Evolutionary conservation across 1,140 invertebrate species (phyloP).

Genomic region (Drosophila prosaltans): DNA sequence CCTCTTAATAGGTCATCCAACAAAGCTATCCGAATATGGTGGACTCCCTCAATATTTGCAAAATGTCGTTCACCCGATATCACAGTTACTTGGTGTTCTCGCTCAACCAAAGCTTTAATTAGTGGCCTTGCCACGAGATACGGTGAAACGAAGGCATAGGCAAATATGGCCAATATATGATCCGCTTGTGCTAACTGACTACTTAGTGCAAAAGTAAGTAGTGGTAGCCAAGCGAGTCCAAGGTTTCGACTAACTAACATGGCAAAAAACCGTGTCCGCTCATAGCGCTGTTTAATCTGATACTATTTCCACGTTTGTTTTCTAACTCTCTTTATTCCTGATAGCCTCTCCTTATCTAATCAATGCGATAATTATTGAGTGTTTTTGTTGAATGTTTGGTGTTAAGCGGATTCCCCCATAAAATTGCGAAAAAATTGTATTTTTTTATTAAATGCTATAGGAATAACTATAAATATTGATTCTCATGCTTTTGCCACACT

Average conservation of each 20-base stretch:
- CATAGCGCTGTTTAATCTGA: background rate
- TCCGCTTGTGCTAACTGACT: background rate
- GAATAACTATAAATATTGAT: too few species aligned
- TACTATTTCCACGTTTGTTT: background rate
- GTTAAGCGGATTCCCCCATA: background rate
- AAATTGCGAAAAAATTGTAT: too few species aligned
- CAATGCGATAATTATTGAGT: background rate
- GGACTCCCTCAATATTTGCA: background rate
- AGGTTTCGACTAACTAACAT: background rate
- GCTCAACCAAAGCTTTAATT: background rate
- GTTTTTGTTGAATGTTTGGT: background rate
- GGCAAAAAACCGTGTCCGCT: background rate
- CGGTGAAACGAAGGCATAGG: background rate
- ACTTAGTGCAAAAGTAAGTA: background rate
- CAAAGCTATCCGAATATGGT: background rate
- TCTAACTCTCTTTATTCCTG: background rate
- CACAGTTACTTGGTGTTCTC: slow-evolving; percentile 3
- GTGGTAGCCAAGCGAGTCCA: background rate
- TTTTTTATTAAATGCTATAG: too few species aligned
- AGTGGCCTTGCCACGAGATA: background rate
- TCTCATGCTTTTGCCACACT: too few species aligned
- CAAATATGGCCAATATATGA: background rate
- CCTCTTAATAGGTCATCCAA: background rate
- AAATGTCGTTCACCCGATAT: background rate
- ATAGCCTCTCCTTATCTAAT: background rate